Percentiles rank a stretch among this genome's conserved stretches.
Conservation (phyloP, 2,888 invertebrate genomes). For the Polydrusus cervinus region DNA sequence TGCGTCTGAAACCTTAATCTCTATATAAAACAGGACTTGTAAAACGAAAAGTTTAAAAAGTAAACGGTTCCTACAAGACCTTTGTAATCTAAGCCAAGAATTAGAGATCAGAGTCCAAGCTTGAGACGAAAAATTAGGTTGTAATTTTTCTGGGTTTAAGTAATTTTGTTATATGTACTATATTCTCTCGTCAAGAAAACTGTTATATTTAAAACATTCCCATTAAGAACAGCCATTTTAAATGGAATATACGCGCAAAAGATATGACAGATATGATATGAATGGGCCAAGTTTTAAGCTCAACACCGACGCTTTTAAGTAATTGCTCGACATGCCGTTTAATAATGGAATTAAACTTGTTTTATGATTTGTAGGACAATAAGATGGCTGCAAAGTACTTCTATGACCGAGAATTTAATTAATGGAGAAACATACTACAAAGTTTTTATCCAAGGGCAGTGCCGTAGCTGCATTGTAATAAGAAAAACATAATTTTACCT, state of each 20-base stretch:
- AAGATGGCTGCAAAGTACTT: conserved; percentile 26
- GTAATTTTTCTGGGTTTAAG: too few relatives aligned
- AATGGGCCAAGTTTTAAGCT: conserved; percentile 45
- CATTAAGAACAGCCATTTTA: background rate
- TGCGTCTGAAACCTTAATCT: too few relatives aligned
- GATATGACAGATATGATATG: conserved; percentile 37
- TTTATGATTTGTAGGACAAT: conserved; percentile 45
- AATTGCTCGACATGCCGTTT: conserved; percentile 51
- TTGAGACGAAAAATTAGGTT: too few relatives aligned
- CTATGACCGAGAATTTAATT: conserved; percentile 29
- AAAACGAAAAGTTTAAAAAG: too few relatives aligned
- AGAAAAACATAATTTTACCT: background rate
- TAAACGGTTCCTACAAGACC: too few relatives aligned
- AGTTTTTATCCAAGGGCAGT: background rate
- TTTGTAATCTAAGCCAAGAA: too few relatives aligned
- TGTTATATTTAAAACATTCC: too few relatives aligned
- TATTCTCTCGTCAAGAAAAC: too few relatives aligned
- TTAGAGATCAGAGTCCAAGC: too few relatives aligned
- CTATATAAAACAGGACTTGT: too few relatives aligned
- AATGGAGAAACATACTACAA: conserved; percentile 24
- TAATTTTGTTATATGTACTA: too few relatives aligned
- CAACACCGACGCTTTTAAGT: conserved; percentile 46
- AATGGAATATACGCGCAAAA: conserved; percentile 19
- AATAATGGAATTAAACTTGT: conserved; percentile 49
- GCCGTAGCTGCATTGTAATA: background rate